Evolutionary conservation across 2,113 vertebrate species (phyloP), one percentile per base, ranked within the genome.

Genomic region (Montifringilla adamsi): DNA sequence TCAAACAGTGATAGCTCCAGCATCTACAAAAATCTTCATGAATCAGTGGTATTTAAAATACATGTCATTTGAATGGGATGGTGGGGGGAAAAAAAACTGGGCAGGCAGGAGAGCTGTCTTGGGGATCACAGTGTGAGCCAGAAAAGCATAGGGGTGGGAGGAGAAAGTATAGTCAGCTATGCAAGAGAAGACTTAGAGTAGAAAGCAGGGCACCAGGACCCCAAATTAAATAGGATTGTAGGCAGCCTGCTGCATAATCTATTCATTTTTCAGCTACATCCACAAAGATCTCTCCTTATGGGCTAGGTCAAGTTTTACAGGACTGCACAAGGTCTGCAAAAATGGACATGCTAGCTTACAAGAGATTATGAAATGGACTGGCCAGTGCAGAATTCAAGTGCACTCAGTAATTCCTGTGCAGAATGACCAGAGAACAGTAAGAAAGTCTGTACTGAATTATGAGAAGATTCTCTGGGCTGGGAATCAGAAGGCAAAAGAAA

Each of bases 31-130:
- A 6, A 11, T 23, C 26, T 47, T 47, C 10, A 37, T 35, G 18
- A 37, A 27, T 35, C 19, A 24, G 15, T 23, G 15, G 8, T 49
- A 28, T 84, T 70, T 49, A 47, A 63, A 76, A 41, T 5, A 49
- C 3, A 0, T 12, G 3, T 49, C 13, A 37, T 53, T 77, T 69
- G 17, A 43, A 7, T 37, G 27, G 41, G 41, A 49, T 43, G 18
- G 6, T 18, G 6, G n/a, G 3, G 1, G 1, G 6, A 15, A 7
- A 21, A 7, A 33, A 22, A 21, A 26, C 12, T 13, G 7, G 13
- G 21, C 9, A 50, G 58, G 17, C n/a, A 47, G 26, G 14, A 47
- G 26, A 55, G 8, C 21, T 62, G 26, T 63, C 15, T 37, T 70
- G 41, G 63, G 31, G 49, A 56, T 77, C 18, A 43, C 15, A 56